Base-by-base conservation (phyloP, 2,888 invertebrate species). In the Miltochrista miniata region DNA sequence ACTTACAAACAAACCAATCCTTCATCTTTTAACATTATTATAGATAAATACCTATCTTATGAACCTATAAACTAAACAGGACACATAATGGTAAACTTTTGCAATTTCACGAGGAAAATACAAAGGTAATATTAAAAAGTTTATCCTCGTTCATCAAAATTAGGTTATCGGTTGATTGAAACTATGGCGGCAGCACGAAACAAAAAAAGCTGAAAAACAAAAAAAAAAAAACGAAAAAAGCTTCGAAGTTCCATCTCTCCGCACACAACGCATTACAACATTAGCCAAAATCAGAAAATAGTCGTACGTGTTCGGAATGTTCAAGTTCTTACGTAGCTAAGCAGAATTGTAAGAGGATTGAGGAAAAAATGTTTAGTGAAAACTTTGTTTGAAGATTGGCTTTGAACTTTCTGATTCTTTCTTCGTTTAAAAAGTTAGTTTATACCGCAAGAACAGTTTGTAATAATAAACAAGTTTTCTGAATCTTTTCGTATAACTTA, bases 301-400 rank as follows among this genome's bases (percentile, higher is more conserved):
- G 38, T 15, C 12, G 39, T 10, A 45, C 35, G 50, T 50, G 45
- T 18, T 34, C 29, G 24, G 45, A 45, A 45, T 46, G 29, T 37
- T 37, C 24, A 42, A 50, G 46, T 54, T 57, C 46, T n/a, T n/a
- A n/a, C 43, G 45, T 13, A 42, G 42, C 57, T 54, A 54, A 29
- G 44, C 41, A 34, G n/a, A n/a, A n/a, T n/a, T n/a, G 57, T 33
- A 60, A 57, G 45, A 37, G 33, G 44, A 42, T 49, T 51, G 39
- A 54, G 45, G 45, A 34, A 53, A 58, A 24, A 24, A 4, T 56
- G 38, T 42, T 54, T 36, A 30, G 38, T 37, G 36, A 9, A 42
- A 36, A 15, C 15, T 39, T 42, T 18, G 14, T 33, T 50, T 44
- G 43, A n/a, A 34, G 12, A 33, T 18, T 29, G 37, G 14, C 7